Evolutionary conservation across 2,888 invertebrate genomes (phyloP).

Genomic region (Carpatolechia fugitivella): DNA sequence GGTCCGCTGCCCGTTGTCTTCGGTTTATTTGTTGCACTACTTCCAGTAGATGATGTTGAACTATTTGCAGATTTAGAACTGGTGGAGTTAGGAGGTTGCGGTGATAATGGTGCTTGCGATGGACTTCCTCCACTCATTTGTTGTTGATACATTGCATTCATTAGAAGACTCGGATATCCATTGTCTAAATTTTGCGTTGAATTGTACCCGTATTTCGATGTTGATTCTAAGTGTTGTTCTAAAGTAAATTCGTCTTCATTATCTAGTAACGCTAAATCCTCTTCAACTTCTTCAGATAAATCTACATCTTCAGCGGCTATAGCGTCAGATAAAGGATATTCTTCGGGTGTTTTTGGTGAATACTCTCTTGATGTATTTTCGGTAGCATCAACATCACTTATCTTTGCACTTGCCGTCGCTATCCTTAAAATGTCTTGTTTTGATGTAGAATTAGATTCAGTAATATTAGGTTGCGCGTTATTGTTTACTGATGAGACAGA

Average conservation of each 20-base stretch:
- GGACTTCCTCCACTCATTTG: constrained; percentile 69
- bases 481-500: constrained; percentile 80
- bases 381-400: constrained; percentile 64
- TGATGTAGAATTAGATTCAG: constrained; percentile 62
- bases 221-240: constrained; percentile 74
- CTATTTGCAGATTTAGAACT: constrained; percentile 66
- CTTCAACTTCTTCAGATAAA: constrained; percentile 85
- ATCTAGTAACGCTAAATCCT: constrained; percentile 86
- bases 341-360: constrained; percentile 72
- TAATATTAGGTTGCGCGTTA: constrained; percentile 49
- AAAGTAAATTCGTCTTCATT: constrained; percentile 85
- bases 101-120: constrained; percentile 66
- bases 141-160: constrained; percentile 83
- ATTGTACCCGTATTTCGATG: constrained; percentile 65
- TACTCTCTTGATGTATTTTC: constrained; percentile 59
- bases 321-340: constrained; percentile 71
- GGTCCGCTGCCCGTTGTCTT: constrained; percentile 81
- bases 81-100: constrained; percentile 66
- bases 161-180: constrained; percentile 84
- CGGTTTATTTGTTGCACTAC: constrained; percentile 69
- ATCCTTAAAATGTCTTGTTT: constrained; percentile 85
- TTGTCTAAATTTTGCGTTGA: constrained; percentile 82
- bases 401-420: constrained; percentile 78
- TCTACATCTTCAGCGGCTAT: constrained; percentile 82
- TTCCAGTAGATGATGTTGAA: constrained; percentile 65